phyloP scores from a whole-genome alignment of 2,113 vertebrate genomes.

The Thinocorus orbignyianus region DNA sequence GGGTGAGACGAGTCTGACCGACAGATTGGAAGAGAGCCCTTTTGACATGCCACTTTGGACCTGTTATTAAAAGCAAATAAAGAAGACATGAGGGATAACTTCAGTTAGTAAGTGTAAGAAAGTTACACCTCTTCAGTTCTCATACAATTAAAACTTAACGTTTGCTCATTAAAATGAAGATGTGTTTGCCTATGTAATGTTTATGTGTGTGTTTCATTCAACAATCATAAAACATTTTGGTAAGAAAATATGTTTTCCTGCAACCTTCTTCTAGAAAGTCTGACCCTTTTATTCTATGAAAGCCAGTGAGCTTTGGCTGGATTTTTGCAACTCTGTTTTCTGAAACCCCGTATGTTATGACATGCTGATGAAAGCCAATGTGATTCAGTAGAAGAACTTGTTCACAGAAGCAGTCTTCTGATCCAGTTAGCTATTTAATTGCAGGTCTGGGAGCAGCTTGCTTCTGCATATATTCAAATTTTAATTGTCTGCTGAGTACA shows the following conservation, averaged over 20 bases:
- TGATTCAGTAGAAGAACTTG: constrained; percentile 38
- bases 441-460: background rate
- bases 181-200: background rate
- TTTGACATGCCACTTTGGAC: background rate
- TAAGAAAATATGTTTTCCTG: background rate
- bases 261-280: background rate
- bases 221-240: background rate
- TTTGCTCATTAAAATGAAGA: background rate
- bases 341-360: background rate
- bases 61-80: background rate
- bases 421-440: constrained; percentile 10
- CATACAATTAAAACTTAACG: background rate
- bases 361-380: background rate
- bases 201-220: background rate
- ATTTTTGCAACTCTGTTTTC: background rate
- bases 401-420: background rate
- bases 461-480: constrained; percentile 38
- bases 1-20: background rate
- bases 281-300: background rate
- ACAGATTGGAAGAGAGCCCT: background rate
- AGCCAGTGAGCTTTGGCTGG: background rate
- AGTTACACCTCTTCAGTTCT: background rate
- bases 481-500: constrained; percentile 10
- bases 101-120: background rate
- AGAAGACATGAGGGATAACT: background rate